Conservation (phyloP, 2,113 vertebrate species). For the Sinocyclocheilus maitianheensis region DNA sequence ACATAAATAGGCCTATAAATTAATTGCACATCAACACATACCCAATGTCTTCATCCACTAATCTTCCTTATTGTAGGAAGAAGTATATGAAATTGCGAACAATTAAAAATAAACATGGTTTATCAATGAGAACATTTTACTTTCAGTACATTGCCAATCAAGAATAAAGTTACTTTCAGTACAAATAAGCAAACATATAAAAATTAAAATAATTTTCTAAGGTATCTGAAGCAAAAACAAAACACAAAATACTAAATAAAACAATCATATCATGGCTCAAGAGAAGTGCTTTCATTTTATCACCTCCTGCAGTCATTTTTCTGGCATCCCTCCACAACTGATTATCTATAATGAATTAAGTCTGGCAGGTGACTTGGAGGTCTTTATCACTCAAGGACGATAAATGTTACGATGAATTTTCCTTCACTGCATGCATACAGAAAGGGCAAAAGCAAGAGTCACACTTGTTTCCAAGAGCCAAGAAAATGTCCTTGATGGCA, state of each 20-base stretch:
- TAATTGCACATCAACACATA: no score
- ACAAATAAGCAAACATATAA: no score
- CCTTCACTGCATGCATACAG: neutral
- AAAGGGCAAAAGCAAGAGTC: neutral
- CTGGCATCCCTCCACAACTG: neutral
- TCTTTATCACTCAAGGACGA: neutral
- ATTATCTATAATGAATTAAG: constrained; percentile 2
- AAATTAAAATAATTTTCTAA: no score
- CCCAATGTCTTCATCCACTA: no score
- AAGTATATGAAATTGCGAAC: no score
- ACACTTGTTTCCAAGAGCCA: constrained; percentile 2
- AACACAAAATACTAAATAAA: no score
- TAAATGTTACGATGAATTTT: neutral
- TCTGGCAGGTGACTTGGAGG: neutral
- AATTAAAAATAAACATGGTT: no score
- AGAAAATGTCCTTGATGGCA: neutral
- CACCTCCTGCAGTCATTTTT: neutral
- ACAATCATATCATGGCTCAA: neutral
- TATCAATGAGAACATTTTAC: no score
- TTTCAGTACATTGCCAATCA: no score
- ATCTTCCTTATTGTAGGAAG: no score
- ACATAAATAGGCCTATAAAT: no score
- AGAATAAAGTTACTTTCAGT: no score
- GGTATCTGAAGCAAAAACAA: neutral
- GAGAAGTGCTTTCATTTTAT: neutral